These are phyloP conservation scores for Leptopilina clavipes DNA, from an alignment of 1,140 invertebrate genomes.

Conservation along the genomic window DNA sequence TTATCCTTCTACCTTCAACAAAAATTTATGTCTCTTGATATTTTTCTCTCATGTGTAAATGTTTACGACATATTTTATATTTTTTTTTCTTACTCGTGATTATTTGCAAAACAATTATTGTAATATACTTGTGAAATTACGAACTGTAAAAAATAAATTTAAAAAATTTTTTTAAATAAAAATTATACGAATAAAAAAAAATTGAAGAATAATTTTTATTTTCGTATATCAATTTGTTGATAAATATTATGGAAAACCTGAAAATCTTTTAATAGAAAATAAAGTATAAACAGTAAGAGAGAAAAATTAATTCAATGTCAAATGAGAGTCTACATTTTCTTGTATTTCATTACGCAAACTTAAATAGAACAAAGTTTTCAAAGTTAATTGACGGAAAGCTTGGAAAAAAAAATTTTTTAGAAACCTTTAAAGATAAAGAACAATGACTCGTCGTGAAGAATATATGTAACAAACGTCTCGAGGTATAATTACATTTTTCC, in stretches of 20 bases:
- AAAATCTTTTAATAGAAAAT: too few relatives aligned
- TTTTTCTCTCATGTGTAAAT: neutral
- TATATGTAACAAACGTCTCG: neutral
- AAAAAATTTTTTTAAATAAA: too few relatives aligned
- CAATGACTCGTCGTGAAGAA: neutral
- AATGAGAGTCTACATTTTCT: neutral
- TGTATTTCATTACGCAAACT: neutral
- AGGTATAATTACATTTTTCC: conserved; percentile 13
- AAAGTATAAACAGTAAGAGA: too few relatives aligned
- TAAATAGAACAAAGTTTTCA: neutral
- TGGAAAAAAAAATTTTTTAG: neutral
- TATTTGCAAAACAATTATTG: too few relatives aligned
- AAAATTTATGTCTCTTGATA: conserved; percentile 1
- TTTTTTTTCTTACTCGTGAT: neutral
- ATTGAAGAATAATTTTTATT: too few relatives aligned
- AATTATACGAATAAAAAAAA: too few relatives aligned
- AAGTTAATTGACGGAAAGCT: neutral
- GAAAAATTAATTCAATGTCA: too few relatives aligned
- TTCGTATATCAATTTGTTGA: too few relatives aligned
- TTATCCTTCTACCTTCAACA: neutral
- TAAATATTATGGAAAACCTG: too few relatives aligned
- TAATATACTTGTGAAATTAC: too few relatives aligned
- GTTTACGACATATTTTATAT: neutral
- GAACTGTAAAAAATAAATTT: too few relatives aligned
- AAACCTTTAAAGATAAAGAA: neutral